Evolutionary conservation across 1,140 invertebrate genomes (phyloP).

Genomic region (Zaprionus vittiger): DNA sequence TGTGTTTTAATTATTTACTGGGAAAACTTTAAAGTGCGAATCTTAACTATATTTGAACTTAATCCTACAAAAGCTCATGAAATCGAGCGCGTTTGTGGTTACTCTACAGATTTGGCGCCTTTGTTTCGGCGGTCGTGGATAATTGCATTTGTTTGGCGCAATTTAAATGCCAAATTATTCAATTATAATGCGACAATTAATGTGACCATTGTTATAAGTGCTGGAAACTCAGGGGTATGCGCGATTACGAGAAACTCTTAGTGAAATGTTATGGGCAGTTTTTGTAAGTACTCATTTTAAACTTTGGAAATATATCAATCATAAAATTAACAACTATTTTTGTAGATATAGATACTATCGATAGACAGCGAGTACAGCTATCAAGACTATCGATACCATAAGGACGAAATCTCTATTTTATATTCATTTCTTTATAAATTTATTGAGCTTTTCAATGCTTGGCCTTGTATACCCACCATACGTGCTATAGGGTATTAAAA

Average conservation of each 20-base stretch:
- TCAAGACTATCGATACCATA: background rate
- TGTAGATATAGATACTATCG: no score
- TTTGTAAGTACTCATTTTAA: no score
- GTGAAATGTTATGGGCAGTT: background rate
- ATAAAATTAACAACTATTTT: no score
- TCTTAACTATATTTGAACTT: background rate
- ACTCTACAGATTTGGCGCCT: background rate
- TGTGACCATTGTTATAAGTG: conserved; percentile 13
- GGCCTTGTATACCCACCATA: background rate
- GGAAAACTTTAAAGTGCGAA: background rate
- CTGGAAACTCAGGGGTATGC: background rate
- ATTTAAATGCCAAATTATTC: conserved; percentile 11
- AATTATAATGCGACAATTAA: conserved; percentile 20
- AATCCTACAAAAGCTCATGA: background rate
- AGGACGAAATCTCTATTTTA: background rate
- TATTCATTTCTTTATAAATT: background rate
- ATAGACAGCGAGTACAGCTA: background rate
- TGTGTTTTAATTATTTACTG: background rate
- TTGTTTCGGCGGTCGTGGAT: background rate
- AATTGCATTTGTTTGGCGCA: background rate
- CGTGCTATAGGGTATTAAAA: conserved; percentile 12
- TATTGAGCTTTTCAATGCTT: background rate
- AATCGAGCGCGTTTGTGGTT: background rate
- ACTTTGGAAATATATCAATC: no score
- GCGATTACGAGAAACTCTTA: background rate